Conservation (phyloP, 2,113 vertebrate genomes). For the Erpornis zantholeuca region DNA sequence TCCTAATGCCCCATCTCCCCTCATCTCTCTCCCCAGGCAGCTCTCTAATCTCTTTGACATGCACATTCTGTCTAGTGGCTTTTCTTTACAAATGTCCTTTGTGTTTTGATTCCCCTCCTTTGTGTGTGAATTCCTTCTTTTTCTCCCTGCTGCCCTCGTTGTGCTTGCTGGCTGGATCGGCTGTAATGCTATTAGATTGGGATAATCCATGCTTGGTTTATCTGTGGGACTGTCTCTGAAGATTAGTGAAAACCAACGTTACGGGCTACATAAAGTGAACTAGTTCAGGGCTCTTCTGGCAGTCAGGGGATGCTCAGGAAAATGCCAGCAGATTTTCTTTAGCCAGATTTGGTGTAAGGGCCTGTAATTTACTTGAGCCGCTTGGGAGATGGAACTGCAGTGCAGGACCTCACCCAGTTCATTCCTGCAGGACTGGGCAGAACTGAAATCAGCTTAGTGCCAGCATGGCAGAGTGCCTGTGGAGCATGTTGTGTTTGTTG, state of each 20-base stretch:
- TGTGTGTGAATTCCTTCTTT: constrained; percentile 55
- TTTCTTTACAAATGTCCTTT: constrained; percentile 51
- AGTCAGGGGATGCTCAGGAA: constrained; percentile 13
- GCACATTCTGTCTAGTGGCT: constrained; percentile 38
- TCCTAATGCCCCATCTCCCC: background rate
- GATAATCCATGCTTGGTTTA: constrained; percentile 62
- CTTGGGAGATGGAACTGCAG: background rate
- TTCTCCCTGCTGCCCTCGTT: constrained; percentile 26
- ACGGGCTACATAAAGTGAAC: constrained; percentile 3
- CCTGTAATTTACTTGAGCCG: background rate
- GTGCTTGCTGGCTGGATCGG: constrained; percentile 5
- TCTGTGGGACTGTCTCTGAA: constrained; percentile 63
- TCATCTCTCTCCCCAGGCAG: background rate
- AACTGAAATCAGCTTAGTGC: background rate
- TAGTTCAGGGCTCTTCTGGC: constrained; percentile 6
- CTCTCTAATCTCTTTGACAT: constrained; percentile 40
- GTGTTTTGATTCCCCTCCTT: constrained; percentile 52
- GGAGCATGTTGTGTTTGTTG: background rate
- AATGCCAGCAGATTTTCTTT: constrained; percentile 30
- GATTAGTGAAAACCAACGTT: constrained; percentile 48
- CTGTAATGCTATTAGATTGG: constrained; percentile 61
- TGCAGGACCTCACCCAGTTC: background rate
- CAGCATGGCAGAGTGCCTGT: background rate
- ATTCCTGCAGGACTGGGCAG: background rate
- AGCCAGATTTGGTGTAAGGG: background rate